phyloP scores from a whole-genome alignment of 2,113 vertebrate genomes.

The Symphodus melops region DNA sequence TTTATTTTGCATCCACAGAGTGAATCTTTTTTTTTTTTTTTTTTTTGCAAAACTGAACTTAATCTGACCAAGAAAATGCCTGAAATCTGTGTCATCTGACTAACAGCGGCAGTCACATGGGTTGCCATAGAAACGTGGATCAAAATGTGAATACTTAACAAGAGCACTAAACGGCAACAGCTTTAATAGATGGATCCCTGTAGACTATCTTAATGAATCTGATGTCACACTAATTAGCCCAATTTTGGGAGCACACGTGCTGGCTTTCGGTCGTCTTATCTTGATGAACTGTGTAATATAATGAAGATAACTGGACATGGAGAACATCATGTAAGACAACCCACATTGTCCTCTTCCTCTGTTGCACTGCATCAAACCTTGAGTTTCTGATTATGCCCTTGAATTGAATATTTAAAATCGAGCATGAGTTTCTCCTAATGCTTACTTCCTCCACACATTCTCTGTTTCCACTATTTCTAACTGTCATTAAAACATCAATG shows the following conservation, averaged over 20 bases:
- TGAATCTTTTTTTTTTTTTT: neutral
- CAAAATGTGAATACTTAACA: constrained; percentile 16
- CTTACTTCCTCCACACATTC: neutral
- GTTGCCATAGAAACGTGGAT: neutral
- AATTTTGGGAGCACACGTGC: constrained; percentile 13
- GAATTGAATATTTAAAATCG: neutral
- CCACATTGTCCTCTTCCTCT: no score
- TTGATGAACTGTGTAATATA: neutral
- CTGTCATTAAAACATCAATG: neutral
- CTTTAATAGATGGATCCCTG: constrained; percentile 21
- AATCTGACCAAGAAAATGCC: neutral
- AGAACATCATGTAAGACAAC: neutral
- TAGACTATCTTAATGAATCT: constrained; percentile 11
- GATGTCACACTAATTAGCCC: constrained; percentile 10
- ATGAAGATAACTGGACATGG: neutral
- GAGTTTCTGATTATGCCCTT: neutral
- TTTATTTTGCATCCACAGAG: neutral
- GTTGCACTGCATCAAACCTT: neutral
- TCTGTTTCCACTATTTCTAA: neutral
- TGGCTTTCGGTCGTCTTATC: neutral
- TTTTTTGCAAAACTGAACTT: no score
- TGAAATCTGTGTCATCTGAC: neutral
- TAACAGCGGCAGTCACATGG: neutral
- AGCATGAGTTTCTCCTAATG: neutral
- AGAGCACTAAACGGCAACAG: neutral